Evolutionary conservation across 1,140 invertebrate species (phyloP), one percentile per base, ranked within the genome.

Genomic region (Ridgeia piscesae): DNA sequence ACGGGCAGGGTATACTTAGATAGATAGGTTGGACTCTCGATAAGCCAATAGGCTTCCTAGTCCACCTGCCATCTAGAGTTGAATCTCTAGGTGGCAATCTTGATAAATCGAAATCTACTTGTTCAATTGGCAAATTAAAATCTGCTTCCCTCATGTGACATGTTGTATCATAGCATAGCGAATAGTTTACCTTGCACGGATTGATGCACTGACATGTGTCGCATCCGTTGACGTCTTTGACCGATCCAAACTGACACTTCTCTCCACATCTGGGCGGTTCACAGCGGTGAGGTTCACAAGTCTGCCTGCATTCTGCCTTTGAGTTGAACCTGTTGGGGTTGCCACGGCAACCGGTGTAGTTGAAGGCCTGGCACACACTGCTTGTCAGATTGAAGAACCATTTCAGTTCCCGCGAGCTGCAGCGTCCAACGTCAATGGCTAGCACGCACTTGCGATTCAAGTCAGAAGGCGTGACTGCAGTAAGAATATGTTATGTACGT

Each of bases 261-360:
- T 31, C 17, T 27, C 31, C n/a, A 42, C 89, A 90, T 42, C 89
- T 90, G 8, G 33, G 27, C 21, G 89, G 89, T 34, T 42, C 34
- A 90, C 89, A 90, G 58, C 58, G 58, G 58, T 21, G 58, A 14
- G 58, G 58, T 21, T 27, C 58, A 77, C 58, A 77, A 14, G 58
- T 77, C 27, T 77, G 58, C 35, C 88, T 21, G 88, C 95, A 91
- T 50, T 91, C 91, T 96, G 95, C 0, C 96, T 96, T 93, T 97
- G 94, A 93, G 9, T 94, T 92, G 93, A 95, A 96, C 33, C 95
- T 93, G 92, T 96, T 96, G 4, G 93, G 93, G 92, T 95, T 96
- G 50, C 94, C 95, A 21, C 94, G 92, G 93, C 95, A 96, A 89
- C 95, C 96, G 88, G 95, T 95, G 93, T 95, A 96, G 94, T 94